Conservation (phyloP, 2,113 vertebrate genomes). For the Lycocorax pyrrhopterus region DNA sequence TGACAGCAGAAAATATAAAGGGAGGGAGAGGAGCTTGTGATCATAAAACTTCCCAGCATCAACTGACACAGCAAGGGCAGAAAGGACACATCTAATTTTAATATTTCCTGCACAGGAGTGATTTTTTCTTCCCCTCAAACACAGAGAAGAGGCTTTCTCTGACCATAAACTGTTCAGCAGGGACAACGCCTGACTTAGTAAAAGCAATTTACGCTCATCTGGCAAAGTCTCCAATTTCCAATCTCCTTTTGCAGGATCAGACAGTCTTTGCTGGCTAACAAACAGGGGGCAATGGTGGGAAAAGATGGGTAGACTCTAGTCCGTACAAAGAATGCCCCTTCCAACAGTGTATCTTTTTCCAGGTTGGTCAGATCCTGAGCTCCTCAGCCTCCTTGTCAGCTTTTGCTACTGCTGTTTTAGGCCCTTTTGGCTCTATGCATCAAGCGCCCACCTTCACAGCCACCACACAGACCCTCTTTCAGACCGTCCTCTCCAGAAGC, state of each 20-base stretch:
- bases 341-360: neutral
- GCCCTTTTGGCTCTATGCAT: neutral
- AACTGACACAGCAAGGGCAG: neutral
- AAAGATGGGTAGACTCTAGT: neutral
- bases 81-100: neutral
- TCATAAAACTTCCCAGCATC: constrained; percentile 25
- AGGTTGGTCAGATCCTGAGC: neutral
- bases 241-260: neutral
- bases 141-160: neutral
- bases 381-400: neutral
- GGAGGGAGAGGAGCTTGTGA: neutral
- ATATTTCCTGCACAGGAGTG: neutral
- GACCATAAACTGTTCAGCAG: neutral
- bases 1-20: constrained; percentile 16
- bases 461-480: neutral
- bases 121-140: neutral
- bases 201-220: neutral
- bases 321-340: neutral
- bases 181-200: neutral
- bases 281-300: neutral
- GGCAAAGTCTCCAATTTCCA: neutral
- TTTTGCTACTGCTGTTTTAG: neutral
- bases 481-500: neutral
- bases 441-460: neutral
- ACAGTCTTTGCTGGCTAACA: neutral